Conservation (phyloP, 37 sponge, comb jelly and placozoan genomes). For the Diacarnus erythraeanus region DNA sequence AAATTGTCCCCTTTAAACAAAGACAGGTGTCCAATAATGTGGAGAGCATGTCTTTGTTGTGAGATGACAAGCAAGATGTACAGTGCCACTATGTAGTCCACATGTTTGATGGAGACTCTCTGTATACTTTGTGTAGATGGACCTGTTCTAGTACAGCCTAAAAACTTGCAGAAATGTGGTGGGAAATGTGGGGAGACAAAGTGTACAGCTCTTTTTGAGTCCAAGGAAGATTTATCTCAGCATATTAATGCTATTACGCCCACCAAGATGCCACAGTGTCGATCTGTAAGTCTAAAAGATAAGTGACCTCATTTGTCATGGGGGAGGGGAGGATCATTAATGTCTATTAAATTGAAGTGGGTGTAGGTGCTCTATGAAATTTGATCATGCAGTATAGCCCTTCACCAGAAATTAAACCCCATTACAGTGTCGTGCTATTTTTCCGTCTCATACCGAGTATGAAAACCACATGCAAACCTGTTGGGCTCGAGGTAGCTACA, state of each 20-base stretch:
- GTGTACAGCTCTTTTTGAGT: constrained; percentile 18
- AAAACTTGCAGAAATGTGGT: background rate
- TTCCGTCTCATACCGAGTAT: constrained; percentile 4
- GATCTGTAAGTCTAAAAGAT: constrained; percentile 12
- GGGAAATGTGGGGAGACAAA: constrained; percentile 30
- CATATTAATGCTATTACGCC: constrained; percentile 10
- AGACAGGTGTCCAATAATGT: too few species aligned
- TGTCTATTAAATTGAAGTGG: background rate
- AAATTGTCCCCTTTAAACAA: too few species aligned
- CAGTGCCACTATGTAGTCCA: too few species aligned
- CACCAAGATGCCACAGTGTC: constrained; percentile 7
- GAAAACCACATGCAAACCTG: constrained; percentile 18
- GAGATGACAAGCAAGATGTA: too few species aligned
- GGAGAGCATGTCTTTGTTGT: too few species aligned
- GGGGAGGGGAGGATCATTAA: background rate
- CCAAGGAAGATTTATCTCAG: constrained; percentile 2
- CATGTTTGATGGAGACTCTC: too few species aligned
- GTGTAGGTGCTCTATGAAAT: background rate
- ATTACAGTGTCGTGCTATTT: constrained; percentile 23
- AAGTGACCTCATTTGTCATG: background rate
- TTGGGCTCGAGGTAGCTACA: background rate
- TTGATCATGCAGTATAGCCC: background rate
- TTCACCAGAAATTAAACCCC: too few species aligned
- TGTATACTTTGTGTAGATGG: too few species aligned
- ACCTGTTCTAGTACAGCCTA: too few species aligned